phyloP scores from a whole-genome alignment of 2,797 vertebrate species.

The Galagoides demidoff region DNA sequence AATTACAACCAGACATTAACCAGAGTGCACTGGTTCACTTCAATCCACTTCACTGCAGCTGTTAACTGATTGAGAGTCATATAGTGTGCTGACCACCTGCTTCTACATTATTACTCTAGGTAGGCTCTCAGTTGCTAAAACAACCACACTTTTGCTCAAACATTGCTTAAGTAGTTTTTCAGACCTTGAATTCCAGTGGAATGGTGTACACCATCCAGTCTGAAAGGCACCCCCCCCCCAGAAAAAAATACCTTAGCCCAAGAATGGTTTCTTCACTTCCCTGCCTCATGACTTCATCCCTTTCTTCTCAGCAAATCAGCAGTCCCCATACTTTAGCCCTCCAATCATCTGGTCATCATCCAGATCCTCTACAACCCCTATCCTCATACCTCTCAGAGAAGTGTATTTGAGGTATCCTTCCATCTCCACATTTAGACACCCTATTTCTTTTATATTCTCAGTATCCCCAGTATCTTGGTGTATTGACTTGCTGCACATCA shows the following conservation, averaged over 20 bases:
- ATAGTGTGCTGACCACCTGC: background rate
- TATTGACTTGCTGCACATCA: no score
- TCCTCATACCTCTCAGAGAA: background rate
- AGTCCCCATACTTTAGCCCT: background rate
- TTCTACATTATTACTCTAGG: no score
- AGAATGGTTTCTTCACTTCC: background rate
- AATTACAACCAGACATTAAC: background rate
- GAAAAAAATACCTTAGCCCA: background rate
- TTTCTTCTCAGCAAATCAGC: background rate
- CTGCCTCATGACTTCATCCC: background rate
- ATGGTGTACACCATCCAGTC: background rate
- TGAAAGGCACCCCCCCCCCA: background rate
- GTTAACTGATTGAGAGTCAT: background rate
- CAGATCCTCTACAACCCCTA: background rate
- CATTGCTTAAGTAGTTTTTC: no score
- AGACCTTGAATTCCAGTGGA: background rate
- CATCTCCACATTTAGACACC: background rate
- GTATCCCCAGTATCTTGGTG: background rate
- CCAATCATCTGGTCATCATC: background rate
- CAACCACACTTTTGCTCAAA: no score
- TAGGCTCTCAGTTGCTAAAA: no score
- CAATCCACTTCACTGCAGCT: background rate
- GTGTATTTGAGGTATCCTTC: background rate
- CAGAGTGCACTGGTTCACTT: background rate
- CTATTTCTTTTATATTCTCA: background rate